These are phyloP conservation scores for Plecturocebus donacophilus DNA, from an alignment of 2,113 vertebrate species.

Conservation along the genomic window DNA sequence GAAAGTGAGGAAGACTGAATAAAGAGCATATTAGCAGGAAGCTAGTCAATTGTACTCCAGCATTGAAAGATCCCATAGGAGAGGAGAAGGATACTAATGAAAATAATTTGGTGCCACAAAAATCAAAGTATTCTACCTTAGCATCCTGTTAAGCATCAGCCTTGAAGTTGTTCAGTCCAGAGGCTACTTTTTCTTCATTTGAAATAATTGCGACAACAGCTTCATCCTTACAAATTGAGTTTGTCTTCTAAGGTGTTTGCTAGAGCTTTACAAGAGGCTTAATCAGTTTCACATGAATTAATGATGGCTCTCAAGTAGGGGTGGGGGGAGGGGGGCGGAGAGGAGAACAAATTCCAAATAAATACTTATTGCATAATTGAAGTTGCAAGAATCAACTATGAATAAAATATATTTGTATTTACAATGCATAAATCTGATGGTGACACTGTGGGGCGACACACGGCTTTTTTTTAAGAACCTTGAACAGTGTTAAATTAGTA, in stretches of 20 bases:
- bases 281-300: conserved; percentile 89
- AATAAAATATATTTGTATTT: conserved; percentile 91
- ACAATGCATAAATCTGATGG: conserved; percentile 82
- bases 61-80: background rate
- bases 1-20: background rate
- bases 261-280: conserved; percentile 83
- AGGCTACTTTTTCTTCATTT: conserved; percentile 39
- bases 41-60: background rate
- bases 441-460: conserved; percentile 77
- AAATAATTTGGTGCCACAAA: background rate
- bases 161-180: background rate
- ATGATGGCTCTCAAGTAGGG: conserved; percentile 86
- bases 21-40: background rate
- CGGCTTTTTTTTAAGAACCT: conserved; percentile 81
- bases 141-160: background rate
- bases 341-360: conserved; percentile 86
- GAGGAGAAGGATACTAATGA: background rate
- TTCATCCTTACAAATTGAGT: conserved; percentile 79
- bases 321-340: background rate
- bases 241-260: conserved; percentile 82
- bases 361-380: conserved; percentile 89
- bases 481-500: conserved; percentile 86
- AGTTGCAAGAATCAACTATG: conserved; percentile 85
- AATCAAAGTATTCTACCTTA: background rate
- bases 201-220: conserved; percentile 65